A percentile compares a stretch with the other conserved stretches of the same genome.
phyloP scores from a whole-genome alignment of 2,797 vertebrate genomes.

The Odontamblyopus lacepedii region DNA sequence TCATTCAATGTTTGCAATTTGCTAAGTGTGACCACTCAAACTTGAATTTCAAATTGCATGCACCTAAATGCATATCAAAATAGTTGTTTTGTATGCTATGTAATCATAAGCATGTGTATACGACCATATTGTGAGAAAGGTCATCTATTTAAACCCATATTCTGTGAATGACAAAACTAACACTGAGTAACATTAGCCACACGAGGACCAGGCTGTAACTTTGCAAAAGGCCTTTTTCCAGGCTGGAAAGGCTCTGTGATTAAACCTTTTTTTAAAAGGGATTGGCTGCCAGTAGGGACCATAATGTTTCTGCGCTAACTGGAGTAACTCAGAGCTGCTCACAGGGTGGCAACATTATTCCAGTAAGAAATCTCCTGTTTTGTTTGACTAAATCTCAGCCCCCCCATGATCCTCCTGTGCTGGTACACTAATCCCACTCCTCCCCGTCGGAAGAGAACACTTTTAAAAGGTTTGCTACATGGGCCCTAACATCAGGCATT shows the following conservation, averaged over 20 bases:
- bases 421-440: conserved; percentile 61
- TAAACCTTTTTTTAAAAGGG: conserved; percentile 22
- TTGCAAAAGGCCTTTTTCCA: conserved; percentile 11
- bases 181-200: background rate
- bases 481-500: conserved; percentile 49
- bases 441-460: conserved; percentile 50
- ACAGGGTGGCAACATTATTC: conserved; percentile 59
- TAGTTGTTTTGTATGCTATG: too few species aligned
- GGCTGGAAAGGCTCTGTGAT: conserved; percentile 11
- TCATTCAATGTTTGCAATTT: too few species aligned
- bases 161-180: background rate
- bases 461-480: conserved; percentile 51
- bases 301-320: conserved; percentile 33
- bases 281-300: conserved; percentile 1
- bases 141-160: too few species aligned
- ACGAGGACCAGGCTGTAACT: conserved; percentile 13
- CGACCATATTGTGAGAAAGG: too few species aligned
- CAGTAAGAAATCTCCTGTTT: conserved; percentile 62
- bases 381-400: conserved; percentile 60
- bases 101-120: too few species aligned
- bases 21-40: too few species aligned
- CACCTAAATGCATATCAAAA: too few species aligned
- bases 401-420: conserved; percentile 34
- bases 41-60: too few species aligned
- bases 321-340: conserved; percentile 34